Conservation (phyloP, 2,888 invertebrate genomes). For the Cheilosia scutellata region DNA sequence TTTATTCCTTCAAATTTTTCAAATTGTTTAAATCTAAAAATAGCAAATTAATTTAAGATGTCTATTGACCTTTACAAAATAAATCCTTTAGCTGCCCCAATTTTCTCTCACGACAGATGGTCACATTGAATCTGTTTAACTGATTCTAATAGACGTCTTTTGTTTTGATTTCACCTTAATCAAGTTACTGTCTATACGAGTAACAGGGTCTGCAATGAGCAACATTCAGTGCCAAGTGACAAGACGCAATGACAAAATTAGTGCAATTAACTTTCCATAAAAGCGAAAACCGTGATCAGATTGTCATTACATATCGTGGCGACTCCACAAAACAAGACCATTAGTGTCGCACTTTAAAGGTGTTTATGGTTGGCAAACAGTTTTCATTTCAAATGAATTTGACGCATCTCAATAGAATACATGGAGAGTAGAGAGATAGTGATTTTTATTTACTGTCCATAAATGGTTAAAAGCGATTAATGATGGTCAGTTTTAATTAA, state of each 20-base stretch:
- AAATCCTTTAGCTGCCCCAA: conserved; percentile 25
- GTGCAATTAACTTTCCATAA: conserved; percentile 60
- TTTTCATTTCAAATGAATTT: conserved; percentile 47
- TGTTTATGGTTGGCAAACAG: conserved; percentile 25
- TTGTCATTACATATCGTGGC: conserved; percentile 13
- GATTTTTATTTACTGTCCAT: background rate
- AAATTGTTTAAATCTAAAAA: background rate
- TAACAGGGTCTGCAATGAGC: background rate
- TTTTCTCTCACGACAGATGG: background rate
- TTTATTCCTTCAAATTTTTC: no score
- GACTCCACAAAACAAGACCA: conserved; percentile 6
- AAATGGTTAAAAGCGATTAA: conserved; percentile 38
- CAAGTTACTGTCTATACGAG: conserved; percentile 15
- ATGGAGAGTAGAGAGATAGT: background rate
- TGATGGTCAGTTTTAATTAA: conserved; percentile 34
- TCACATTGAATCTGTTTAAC: background rate
- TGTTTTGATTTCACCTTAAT: conserved; percentile 31
- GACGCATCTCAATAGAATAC: conserved; percentile 2
- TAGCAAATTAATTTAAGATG: background rate
- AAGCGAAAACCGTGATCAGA: conserved; percentile 22
- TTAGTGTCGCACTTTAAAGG: conserved; percentile 8
- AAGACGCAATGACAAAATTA: conserved; percentile 56
- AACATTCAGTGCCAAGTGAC: conserved; percentile 24
- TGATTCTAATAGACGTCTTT: conserved; percentile 8
- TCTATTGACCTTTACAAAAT: no score